Base-by-base conservation (phyloP, 2,113 vertebrate genomes). In the Rutilus rutilus region DNA sequence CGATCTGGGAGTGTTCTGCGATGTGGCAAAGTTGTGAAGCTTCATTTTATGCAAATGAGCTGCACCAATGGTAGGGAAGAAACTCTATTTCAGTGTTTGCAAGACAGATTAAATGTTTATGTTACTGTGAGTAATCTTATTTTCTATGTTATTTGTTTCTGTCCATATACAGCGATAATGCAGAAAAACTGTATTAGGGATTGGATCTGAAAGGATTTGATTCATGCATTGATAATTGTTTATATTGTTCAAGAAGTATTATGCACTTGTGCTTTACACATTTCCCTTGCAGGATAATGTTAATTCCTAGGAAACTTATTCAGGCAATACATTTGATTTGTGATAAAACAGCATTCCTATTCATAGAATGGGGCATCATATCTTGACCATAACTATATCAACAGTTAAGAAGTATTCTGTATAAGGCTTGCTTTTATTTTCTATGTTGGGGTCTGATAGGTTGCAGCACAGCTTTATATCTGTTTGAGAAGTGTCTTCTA, bases 401-500 rank as follows among this genome's bases (percentile, higher is more conserved):
- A 45, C 39, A 23, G 33, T 79, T 62, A 27, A 21, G 14, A 33
- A 23, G 15, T 2, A 19, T 81, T 79, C 42, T 62, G 6, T 27
- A 10, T 79, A 42, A 4, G 33, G 30, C 36, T 62, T 45, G 36
- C 36, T 78, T 82, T 67, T 67, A 47, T 82, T 65, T 19, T 30
- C 36, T 62, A n/a, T n/a, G 6, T n/a, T 79, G 33, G 21, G 11
- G 60, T 50, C 25, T 10, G 3, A 67, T 30, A 50, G 62, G 39
- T 82, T 52, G 25, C 62, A 33, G 60, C 10, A 23, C 59, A 80
- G 59, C n/a, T 80, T 27, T 15, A 25, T 19, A 33, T 74, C 47
- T 83, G 65, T 45, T 84, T 76, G 25, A 50, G 42, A 81, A 67
- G 42, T 65, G 25, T 33, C 79, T 82, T 67, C 42, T 33, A 67